Percentiles rank a stretch among this genome's conserved stretches.
Conservation (phyloP, 2,888 invertebrate species). For the Dione juno region DNA sequence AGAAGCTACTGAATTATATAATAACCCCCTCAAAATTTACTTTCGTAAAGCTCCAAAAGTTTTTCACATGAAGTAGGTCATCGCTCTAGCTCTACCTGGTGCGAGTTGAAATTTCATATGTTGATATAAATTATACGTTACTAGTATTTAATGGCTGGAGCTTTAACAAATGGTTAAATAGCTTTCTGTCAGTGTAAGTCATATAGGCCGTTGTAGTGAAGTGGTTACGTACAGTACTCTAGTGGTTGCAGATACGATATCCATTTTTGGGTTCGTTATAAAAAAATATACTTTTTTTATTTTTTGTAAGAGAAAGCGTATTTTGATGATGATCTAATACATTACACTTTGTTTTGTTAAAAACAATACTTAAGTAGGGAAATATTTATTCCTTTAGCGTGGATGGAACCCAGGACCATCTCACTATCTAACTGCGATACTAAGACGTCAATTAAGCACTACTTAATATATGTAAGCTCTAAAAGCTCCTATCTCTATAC, state of each 20-base stretch:
- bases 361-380: no score
- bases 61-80: constrained; percentile 36
- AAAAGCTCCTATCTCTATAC: background rate
- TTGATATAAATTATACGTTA: constrained; percentile 3
- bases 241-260: no score
- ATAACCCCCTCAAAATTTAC: constrained; percentile 32
- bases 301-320: no score
- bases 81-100: constrained; percentile 14
- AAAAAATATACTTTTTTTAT: no score
- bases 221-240: no score
- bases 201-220: no score
- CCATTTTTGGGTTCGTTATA: no score
- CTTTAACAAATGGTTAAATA: background rate
- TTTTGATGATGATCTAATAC: no score
- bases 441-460: background rate
- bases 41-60: constrained; percentile 22
- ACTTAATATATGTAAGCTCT: constrained; percentile 4
- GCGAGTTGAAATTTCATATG: constrained; percentile 28
- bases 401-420: no score
- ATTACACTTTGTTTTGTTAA: no score
- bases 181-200: background rate
- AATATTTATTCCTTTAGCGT: no score
- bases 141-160: background rate
- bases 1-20: constrained; percentile 32
- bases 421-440: background rate